A percentile compares a stretch with the other conserved stretches of the same genome.
These are phyloP conservation scores for Cepaea hortensis DNA, from an alignment of 2,888 invertebrate genomes.

Conservation along the genomic window DNA sequence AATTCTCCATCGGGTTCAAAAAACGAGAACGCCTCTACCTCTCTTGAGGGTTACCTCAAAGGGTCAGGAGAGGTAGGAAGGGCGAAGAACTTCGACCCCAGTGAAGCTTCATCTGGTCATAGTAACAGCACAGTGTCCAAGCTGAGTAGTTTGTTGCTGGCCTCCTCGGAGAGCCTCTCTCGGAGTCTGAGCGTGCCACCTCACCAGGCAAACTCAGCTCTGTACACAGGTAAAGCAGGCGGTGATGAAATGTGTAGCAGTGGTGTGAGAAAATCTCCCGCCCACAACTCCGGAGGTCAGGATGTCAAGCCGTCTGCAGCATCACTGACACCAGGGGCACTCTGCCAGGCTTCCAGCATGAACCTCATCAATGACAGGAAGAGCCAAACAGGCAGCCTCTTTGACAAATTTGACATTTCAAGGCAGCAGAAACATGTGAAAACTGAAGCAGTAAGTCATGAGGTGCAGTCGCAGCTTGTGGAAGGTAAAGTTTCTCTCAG, in stretches of 20 bases:
- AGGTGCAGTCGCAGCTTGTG: conserved; percentile 2
- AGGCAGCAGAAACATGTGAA: conserved; percentile 44
- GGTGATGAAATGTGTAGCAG: conserved; percentile 4
- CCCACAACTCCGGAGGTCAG: conserved; percentile 17
- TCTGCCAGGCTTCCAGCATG: conserved; percentile 40
- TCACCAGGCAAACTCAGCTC: conserved; percentile 51
- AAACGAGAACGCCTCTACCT: conserved; percentile 74
- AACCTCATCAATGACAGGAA: conserved; percentile 45
- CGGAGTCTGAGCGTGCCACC: conserved; percentile 49
- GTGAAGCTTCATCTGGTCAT: conserved; percentile 32
- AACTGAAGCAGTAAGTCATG: conserved; percentile 10
- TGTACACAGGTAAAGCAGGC: conserved; percentile 38
- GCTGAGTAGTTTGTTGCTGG: conserved; percentile 48
- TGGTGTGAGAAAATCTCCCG: conserved; percentile 8
- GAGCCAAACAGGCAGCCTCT: conserved; percentile 50
- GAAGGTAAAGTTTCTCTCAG: conserved; percentile 44
- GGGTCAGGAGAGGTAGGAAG: conserved; percentile 69
- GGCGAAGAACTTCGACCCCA: conserved; percentile 59
- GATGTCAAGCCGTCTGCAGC: conserved; percentile 39
- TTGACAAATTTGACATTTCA: conserved; percentile 56
- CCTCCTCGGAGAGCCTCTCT: conserved; percentile 44
- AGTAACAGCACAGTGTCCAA: conserved; percentile 39
- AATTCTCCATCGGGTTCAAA: conserved; percentile 59
- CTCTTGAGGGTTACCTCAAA: conserved; percentile 69
- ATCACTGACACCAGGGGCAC: conserved; percentile 29